Evolutionary conservation across 2,888 invertebrate species (phyloP).

Genomic region (Thecophora atra): DNA sequence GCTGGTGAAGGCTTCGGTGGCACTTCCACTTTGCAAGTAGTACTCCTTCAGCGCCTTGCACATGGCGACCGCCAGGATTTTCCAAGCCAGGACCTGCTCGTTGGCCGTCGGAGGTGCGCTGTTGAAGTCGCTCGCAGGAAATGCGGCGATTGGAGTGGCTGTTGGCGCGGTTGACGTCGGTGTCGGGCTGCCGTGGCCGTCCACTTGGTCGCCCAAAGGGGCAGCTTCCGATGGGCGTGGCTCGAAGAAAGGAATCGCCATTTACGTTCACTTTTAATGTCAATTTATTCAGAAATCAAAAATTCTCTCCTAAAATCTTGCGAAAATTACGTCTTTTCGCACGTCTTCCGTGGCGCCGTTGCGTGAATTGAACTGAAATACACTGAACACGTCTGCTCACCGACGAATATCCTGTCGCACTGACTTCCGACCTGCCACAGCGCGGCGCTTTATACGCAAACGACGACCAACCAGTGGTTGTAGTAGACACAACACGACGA

Average conservation of each 20-base stretch:
- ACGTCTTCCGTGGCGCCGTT: neutral
- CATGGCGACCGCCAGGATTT: slow-evolving; percentile 60
- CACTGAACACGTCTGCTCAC: slow-evolving; percentile 37
- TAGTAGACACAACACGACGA: slow-evolving; percentile 32
- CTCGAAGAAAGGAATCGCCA: slow-evolving; percentile 63
- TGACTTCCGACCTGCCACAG: slow-evolving; percentile 25
- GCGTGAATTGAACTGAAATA: neutral
- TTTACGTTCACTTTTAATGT: slow-evolving; percentile 39
- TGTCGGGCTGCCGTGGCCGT: slow-evolving; percentile 49
- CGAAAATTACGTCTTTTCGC: slow-evolving; percentile 33
- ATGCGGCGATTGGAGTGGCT: slow-evolving; percentile 1
- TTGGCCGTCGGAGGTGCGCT: slow-evolving; percentile 42
- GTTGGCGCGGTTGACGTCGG: slow-evolving; percentile 13
- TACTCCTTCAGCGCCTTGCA: slow-evolving; percentile 62
- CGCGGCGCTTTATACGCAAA: slow-evolving; percentile 39
- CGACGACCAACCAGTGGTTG: slow-evolving; percentile 28
- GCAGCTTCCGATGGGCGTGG: slow-evolving; percentile 49
- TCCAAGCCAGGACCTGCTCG: slow-evolving; percentile 58
- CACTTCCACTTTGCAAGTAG: slow-evolving; percentile 50
- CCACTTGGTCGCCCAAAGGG: slow-evolving; percentile 55
- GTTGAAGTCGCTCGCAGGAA: slow-evolving; percentile 43
- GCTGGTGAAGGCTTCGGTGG: slow-evolving; percentile 42
- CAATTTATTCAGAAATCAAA: slow-evolving; percentile 10
- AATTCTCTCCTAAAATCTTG: neutral
- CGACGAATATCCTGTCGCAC: slow-evolving; percentile 40